Evolutionary conservation across 2,113 vertebrate genomes (phyloP).

Genomic region (Thryonomys swinderianus): DNA sequence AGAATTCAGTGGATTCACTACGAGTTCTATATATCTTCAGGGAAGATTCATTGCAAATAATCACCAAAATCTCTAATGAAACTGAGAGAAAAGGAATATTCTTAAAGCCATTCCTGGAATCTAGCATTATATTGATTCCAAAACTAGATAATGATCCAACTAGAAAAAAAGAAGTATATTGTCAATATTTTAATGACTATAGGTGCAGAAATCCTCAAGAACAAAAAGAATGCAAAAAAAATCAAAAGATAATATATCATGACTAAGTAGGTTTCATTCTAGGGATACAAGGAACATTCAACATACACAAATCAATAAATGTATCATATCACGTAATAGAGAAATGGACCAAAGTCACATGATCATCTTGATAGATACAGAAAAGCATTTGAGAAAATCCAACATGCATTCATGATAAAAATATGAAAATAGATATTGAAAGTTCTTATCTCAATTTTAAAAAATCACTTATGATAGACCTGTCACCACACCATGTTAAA

Average conservation of each 20-base stretch:
- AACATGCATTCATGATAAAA: not conserved
- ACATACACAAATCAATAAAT: not conserved
- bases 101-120: not conserved
- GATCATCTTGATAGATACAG: not conserved
- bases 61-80: not conserved
- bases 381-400: not conserved
- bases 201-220: not conserved
- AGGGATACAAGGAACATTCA: not conserved
- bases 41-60: not conserved
- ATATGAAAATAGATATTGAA: not conserved
- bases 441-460: not conserved
- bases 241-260: not conserved
- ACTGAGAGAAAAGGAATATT: not conserved
- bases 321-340: not conserved
- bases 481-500: not conserved
- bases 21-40: not conserved
- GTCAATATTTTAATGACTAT: not conserved
- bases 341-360: not conserved
- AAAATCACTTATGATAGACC: not conserved
- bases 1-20: not conserved
- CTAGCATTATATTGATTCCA: not conserved
- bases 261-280: not conserved
- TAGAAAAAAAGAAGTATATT: not conserved
- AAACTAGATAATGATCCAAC: not conserved
- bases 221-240: not conserved